Conservation (phyloP, 2,797 vertebrate species). For the Sibirionetta formosa region DNA sequence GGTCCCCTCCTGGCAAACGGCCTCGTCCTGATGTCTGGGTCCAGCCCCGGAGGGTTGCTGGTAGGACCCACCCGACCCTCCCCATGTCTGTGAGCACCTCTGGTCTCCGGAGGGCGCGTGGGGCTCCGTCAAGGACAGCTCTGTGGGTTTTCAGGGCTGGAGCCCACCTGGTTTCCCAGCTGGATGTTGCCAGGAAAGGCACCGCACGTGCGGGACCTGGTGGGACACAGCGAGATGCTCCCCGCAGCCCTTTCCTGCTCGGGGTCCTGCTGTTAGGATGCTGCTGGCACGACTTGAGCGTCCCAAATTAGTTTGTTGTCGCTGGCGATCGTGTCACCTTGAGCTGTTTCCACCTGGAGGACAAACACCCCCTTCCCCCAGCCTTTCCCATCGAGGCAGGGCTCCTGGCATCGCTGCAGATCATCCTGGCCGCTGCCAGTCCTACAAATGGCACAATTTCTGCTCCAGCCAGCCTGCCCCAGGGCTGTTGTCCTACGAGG, state of each 20-base stretch:
- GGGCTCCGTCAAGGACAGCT: background rate
- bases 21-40: background rate
- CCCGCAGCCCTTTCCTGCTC: background rate
- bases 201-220: background rate
- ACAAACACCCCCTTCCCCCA: background rate
- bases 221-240: background rate
- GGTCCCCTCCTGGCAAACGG: background rate
- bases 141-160: conserved; percentile 32
- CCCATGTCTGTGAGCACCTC: background rate
- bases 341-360: background rate
- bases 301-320: background rate
- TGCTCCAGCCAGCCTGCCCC: background rate
- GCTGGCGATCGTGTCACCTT: background rate
- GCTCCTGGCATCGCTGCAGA: background rate
- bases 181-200: conserved; percentile 13
- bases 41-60: background rate
- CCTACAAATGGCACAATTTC: background rate
- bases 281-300: background rate
- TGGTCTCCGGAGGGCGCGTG: background rate
- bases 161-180: conserved; percentile 58
- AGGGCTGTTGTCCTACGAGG: background rate
- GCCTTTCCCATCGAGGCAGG: background rate
- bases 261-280: background rate
- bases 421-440: background rate
- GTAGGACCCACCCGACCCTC: background rate